Percentiles rank a stretch among this genome's conserved stretches.
Conservation (phyloP, 1,140 invertebrate genomes). For the Antheraea pernyi region DNA sequence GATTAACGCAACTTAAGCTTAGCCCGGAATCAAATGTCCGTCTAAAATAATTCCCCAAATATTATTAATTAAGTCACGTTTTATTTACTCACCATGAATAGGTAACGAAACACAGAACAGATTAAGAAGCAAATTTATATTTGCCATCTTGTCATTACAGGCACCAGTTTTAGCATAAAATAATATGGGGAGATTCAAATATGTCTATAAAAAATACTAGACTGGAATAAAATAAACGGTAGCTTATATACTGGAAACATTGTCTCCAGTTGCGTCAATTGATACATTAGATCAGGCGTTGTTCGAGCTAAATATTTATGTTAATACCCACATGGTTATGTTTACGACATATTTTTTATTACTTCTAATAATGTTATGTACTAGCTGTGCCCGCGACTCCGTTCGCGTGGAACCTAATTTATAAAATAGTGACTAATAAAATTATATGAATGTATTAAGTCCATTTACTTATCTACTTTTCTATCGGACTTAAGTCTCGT, state of each 20-base stretch:
- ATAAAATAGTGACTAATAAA: no score
- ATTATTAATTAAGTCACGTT: no score
- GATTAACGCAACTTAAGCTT: no score
- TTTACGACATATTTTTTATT: background rate
- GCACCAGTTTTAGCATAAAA: background rate
- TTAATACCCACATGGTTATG: background rate
- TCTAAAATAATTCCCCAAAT: no score
- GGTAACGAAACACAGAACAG: background rate
- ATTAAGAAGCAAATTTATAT: background rate
- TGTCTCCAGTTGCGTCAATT: background rate
- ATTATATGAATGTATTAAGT: no score
- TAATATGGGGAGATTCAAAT: background rate
- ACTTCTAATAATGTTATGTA: background rate
- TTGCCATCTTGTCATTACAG: background rate
- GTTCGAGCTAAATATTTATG: slow-evolving; percentile 12
- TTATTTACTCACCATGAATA: background rate
- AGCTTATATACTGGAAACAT: background rate
- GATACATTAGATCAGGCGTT: background rate
- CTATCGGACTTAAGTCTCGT: no score
- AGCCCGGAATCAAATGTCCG: no score
- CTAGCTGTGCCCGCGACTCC: no score
- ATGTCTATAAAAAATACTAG: background rate
- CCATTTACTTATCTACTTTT: no score
- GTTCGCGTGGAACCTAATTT: no score
- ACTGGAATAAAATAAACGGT: background rate